Evolutionary conservation across 2,113 vertebrate species (phyloP), one percentile per base, ranked within the genome.

Genomic region (Nyctereutes procyonoides): DNA sequence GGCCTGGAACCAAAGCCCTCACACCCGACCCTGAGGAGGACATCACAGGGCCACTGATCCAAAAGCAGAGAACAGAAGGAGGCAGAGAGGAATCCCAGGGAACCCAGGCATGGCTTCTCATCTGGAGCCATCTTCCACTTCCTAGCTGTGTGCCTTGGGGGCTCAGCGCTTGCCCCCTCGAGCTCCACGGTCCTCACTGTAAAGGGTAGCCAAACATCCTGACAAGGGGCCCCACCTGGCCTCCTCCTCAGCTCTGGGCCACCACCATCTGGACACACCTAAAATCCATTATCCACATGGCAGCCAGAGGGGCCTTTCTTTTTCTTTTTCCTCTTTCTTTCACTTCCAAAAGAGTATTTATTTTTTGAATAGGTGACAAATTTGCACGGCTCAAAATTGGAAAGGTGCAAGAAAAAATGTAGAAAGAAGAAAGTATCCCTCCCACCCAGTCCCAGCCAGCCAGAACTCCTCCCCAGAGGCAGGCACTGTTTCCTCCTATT

Each of bases 341-440:
- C 38, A 28, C 38, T 79, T 88, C 82, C 83, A n/a, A 88, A 83
- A 92, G 62, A 63, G 48, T 67, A 67, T 53, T 63, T 95, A 35
- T 90, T 93, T 90, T 95, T 88, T 84, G 38, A 90, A 87, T 94
- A 85, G 76, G 85, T 95, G 90, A 94, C 88, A 97, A 82, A 96
- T 96, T 95, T 86, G 30, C 92, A 69, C 30, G 35, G 83, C 60
- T 97, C 93, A 88, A 60, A 94, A 94, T 96, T 93, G 38, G 65
- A 94, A 95, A 90, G 90, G 51, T 76, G 16, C 69, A 71, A 69
- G 71, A 88, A 58, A 81, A 94, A 92, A 95, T 19, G 48, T 30
- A 67, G 81, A 81, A 62, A 77, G 60, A 91, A 79, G 67, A 88
- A 89, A 96, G 9, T 38, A 38, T 69, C 90, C 84, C 84, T 89